A percentile compares a stretch with the other conserved stretches of the same genome.
phyloP scores from a whole-genome alignment of 2,113 vertebrate species.

The Micronycteris hirsuta region DNA sequence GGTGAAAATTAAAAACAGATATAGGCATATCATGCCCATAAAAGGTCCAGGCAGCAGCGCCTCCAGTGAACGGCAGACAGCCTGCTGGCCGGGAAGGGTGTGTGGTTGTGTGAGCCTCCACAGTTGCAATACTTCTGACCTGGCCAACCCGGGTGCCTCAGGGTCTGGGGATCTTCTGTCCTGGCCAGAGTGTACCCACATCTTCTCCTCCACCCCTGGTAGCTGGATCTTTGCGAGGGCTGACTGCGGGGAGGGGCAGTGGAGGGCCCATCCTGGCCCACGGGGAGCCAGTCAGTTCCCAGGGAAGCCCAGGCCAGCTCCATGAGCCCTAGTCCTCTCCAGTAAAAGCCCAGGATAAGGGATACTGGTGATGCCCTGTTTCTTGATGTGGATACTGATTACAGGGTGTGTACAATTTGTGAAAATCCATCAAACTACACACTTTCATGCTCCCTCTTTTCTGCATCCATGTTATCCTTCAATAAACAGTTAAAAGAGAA shows the following conservation, averaged over 20 bases:
- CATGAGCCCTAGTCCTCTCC: neutral
- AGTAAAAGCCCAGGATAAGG: neutral
- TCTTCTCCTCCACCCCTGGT: neutral
- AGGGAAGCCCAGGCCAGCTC: neutral
- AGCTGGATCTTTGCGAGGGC: neutral
- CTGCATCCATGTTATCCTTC: neutral
- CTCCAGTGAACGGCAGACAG: neutral
- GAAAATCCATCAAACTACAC: neutral
- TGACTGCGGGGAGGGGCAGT: too few species aligned
- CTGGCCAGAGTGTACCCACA: neutral
- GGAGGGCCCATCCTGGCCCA: neutral
- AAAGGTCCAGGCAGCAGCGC: conserved; percentile 21
- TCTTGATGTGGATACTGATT: neutral
- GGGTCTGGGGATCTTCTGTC: neutral
- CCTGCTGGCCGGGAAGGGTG: neutral
- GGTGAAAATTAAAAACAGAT: conserved; percentile 62
- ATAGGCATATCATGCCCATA: conserved; percentile 30
- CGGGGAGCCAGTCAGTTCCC: neutral
- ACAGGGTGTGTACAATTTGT: neutral
- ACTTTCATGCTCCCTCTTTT: neutral
- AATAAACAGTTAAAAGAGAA: neutral
- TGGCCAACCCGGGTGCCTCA: neutral
- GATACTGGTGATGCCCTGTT: neutral
- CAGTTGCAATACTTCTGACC: neutral
- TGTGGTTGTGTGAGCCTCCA: neutral